Evolutionary conservation across 2,113 vertebrate genomes (phyloP), one percentile per base, ranked within the genome.

Genomic region (Phyllostomus hastatus): DNA sequence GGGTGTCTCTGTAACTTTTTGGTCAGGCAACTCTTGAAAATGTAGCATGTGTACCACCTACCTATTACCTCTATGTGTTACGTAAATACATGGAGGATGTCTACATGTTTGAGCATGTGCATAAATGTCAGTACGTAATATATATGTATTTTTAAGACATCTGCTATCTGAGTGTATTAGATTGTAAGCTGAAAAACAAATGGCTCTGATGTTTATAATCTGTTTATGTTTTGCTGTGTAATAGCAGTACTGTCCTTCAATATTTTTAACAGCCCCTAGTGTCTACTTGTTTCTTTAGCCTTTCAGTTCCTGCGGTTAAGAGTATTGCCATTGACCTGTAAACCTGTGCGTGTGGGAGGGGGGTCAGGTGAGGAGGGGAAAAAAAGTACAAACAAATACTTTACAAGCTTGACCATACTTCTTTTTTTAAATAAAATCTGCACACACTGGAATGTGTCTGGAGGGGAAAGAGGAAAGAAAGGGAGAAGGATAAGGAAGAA

Each of bases 241-340:
- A 97, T 76, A 97, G 96, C 95, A 97, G 96, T 85, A 92, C 95
- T 97, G 95, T 97, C 98, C 97, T 97, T 98, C 97, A 96, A 88
- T 97, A 91, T 94, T 97, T 96, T 98, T 96, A 95, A 94, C 67
- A 95, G 96, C 83, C 93, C 91, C 95, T 96, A 95, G 84, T 12
- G 94, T 97, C 97, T 98, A 95, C 96, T 97, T 95, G 35, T 96
- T 97, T 98, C 98, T 98, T 98, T 92, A 97, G 88, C 66, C 35
- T 98, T 96, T 98, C 96, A 95, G 11, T 94, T 92, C 82, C 95
- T 90, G 88, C 28, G 80, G 91, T 98, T 97, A 96, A 95, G 98
- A 98, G 98, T 98, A 98, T 98, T 99, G 98, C 98, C 98, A 98
- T 98, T 98, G 98, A 98, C 98, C 98, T 98, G 98, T 98, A 98